These are phyloP conservation scores for Plagiodera versicolora DNA, from an alignment of 2,888 invertebrate species.

Conservation along the genomic window DNA sequence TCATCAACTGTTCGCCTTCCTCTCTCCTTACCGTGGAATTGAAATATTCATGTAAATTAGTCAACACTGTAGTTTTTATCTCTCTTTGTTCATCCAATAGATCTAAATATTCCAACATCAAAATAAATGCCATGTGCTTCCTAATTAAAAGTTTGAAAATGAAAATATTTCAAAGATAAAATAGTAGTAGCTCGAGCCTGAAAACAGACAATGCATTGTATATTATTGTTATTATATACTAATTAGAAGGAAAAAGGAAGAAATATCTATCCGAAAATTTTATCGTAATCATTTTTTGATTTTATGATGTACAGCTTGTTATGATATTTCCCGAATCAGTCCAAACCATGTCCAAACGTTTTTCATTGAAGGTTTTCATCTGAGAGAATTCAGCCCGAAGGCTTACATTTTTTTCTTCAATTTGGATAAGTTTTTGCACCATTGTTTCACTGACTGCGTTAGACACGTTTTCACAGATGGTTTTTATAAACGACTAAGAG, in stretches of 20 bases:
- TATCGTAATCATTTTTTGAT: no score
- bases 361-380: no score
- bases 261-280: no score
- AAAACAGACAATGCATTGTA: no score
- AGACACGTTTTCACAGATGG: background rate
- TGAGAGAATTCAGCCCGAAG: constrained; percentile 7
- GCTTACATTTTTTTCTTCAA: background rate
- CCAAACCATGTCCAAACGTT: no score
- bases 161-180: no score
- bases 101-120: constrained; percentile 4
- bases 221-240: no score
- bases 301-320: no score
- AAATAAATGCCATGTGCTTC: background rate
- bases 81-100: background rate
- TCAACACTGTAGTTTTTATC: constrained; percentile 6
- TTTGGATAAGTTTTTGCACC: constrained; percentile 5
- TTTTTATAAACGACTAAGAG: background rate
- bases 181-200: no score
- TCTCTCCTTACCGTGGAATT: background rate
- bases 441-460: constrained; percentile 4
- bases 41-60: constrained; percentile 3
- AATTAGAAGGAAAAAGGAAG: no score
- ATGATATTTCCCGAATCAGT: no score
- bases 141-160: no score
- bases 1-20: background rate